Evolutionary conservation across 2,888 invertebrate species (phyloP), one percentile per base, ranked within the genome.

Genomic region (Stictocephala bisonia): DNA sequence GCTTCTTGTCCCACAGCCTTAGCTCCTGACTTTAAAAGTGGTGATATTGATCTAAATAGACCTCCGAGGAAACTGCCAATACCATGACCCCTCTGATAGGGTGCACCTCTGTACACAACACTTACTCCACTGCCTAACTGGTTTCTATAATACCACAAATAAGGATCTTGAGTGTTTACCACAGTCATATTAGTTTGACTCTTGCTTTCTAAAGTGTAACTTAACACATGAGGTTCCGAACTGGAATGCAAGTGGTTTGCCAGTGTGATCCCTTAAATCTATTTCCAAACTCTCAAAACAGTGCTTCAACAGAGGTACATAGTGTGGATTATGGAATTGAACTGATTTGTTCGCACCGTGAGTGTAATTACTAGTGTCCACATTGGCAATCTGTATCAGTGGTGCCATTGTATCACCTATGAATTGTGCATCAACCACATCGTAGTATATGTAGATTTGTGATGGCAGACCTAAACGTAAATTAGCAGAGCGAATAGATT

Each of bases 401-500:
- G 77, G 74, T n/a, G 79, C 76, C 29, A 77, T 44, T 6, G 74
- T 71, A 64, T 81, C 79, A 11, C 82, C 81, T 0, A 80, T 75
- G 1, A 75, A 72, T 27, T 79, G 78, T 1, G 79, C 78, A 69
- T 78, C 77, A 1, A 79, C 76, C 13, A 81, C 74, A 67, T 81
- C 78, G 15, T 77, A 74, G 75, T 79, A 78, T 35, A 81, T 53
- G 69, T 72, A 77, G 35, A 80, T 35, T 50, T 74, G 75, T 58
- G 56, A 26, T 29, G 76, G 70, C 50, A 77, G 22, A 48, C n/a
- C 22, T 64, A 64, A 27, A 27, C 48, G 35, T n/a, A 72, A 9
- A 53, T 68, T 44, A 7, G 35, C 64, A 13, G 67, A 35, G 56
- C 69, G 22, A 41, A 27, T 44, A 13, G 56, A 24, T 27, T 24